Base-by-base conservation (phyloP, 2,888 invertebrate genomes). In the Dendrolimus pini region DNA sequence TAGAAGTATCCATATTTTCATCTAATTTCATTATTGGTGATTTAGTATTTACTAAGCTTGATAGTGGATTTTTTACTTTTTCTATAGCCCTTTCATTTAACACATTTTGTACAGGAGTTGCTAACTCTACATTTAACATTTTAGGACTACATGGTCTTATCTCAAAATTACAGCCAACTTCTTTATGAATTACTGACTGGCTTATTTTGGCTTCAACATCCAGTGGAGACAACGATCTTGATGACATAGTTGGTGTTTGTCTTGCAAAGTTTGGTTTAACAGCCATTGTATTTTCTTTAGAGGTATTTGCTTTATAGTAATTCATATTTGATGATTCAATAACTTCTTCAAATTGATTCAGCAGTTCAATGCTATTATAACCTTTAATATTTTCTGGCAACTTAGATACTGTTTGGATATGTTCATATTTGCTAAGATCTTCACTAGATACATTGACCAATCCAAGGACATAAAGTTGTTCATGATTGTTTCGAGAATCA, bases 161-260 rank as follows among this genome's bases (percentile, higher is more conserved):
- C 80, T 91, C 91, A 80, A 91, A 91, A 72, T 91, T 91, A 69
- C 91, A 91, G 41, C 90, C 89, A 56, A 91, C 91, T 69, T 91
- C 91, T 77, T 91, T 91, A 65, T 91, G 91, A 63, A 91, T 91
- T 41, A 91, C 83, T 10, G 91, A 91, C 64, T 91, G 91, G 67
- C 89, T 91, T 67, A 91, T 91, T 79, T 91, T 91, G 55, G 91
- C 79, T 77, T 91, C 91, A 52, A 91, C 91, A 76, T 91, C 91
- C 62, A 91, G 75, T 59, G 90, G 90, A 52, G 90, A 90, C 41
- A 87, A 58, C 52, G 90, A 83, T 53, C 90, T 78, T n/a, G 82
- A 72, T 59, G 75, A 63, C 41, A 71, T 55, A 54, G 70, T 70
- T 55, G 69, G 59, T n/a, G 66, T 57, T 61, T 69, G 72, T 62